Conservation (phyloP, 2,888 invertebrate species). For the Cantharis lateralis region DNA sequence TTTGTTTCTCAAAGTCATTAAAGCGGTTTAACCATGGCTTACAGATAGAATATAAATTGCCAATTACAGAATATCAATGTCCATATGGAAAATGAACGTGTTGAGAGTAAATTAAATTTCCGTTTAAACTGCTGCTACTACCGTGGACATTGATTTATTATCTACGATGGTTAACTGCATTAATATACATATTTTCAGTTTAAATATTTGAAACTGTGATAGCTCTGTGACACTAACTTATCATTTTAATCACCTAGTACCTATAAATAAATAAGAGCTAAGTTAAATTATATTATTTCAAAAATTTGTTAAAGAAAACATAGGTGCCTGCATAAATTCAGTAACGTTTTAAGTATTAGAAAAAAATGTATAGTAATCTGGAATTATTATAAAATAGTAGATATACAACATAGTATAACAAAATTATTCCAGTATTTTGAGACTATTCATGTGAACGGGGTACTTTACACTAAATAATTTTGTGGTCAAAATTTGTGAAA, state of each 20-base stretch:
- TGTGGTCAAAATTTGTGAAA: too few species aligned
- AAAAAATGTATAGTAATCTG: too few species aligned
- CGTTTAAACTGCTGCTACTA: constrained; percentile 47
- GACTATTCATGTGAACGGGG: too few species aligned
- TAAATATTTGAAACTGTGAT: constrained; percentile 38
- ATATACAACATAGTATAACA: too few species aligned
- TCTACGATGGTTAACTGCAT: constrained; percentile 38
- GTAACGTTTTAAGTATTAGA: not conserved
- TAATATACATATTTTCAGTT: constrained; percentile 38
- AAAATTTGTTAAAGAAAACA: not conserved
- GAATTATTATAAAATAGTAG: too few species aligned
- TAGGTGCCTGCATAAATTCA: not conserved
- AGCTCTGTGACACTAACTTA: constrained; percentile 30
- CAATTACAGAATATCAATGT: constrained; percentile 47
- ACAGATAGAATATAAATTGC: constrained; percentile 45
- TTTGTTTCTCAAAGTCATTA: constrained; percentile 40
- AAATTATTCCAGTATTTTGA: too few species aligned
- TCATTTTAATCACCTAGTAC: not conserved
- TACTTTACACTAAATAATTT: too few species aligned
- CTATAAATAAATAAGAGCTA: not conserved
- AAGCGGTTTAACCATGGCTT: constrained; percentile 26
- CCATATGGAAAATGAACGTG: constrained; percentile 47
- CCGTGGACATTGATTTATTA: constrained; percentile 46
- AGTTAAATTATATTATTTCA: not conserved
- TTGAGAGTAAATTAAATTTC: constrained; percentile 50